Evolutionary conservation across 2,797 vertebrate species (phyloP).

Genomic region (Typhlichthys eigenmanni): DNA sequence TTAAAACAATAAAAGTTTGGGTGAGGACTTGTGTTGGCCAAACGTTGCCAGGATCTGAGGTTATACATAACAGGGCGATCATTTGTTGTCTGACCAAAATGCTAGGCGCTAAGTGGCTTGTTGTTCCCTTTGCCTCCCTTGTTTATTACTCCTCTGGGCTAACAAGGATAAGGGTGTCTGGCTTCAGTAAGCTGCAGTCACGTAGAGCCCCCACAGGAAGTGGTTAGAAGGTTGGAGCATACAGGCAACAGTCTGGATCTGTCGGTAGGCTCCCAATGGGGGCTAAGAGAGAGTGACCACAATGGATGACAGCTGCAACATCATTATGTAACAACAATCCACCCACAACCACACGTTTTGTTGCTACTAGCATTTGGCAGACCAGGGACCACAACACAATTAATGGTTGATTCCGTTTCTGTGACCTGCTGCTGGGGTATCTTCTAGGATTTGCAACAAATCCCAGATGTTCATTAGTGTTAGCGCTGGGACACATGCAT

Average conservation of each 20-base stretch:
- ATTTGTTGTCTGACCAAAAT: conserved; percentile 28
- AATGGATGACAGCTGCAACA: conserved; percentile 52
- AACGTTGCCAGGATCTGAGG: conserved; percentile 35
- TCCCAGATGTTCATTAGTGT: conserved; percentile 14
- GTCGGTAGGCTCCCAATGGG: conserved; percentile 46
- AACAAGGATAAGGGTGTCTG: conserved; percentile 68
- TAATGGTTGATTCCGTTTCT: conserved; percentile 26
- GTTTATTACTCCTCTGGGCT: conserved; percentile 62
- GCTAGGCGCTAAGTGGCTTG: conserved; percentile 47
- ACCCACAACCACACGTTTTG: conserved; percentile 7
- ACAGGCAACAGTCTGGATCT: conserved; percentile 34
- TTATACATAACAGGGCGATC: conserved; percentile 37
- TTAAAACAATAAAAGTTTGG: conserved; percentile 32
- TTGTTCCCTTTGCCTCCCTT: conserved; percentile 62
- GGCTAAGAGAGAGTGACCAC: conserved; percentile 44
- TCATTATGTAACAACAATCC: conserved; percentile 46
- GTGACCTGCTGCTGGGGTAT: conserved; percentile 4
- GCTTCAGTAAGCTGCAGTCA: conserved; percentile 53
- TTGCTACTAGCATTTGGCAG: not conserved
- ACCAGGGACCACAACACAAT: conserved; percentile 15
- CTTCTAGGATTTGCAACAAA: conserved; percentile 32
- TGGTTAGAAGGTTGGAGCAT: conserved; percentile 53
- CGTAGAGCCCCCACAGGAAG: conserved; percentile 67
- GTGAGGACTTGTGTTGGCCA: conserved; percentile 24
- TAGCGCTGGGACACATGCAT: conserved; percentile 1